A percentile compares a stretch with the other conserved stretches of the same genome.
Conservation (phyloP, 2,888 invertebrate species). For the Apocheima hispidaria region DNA sequence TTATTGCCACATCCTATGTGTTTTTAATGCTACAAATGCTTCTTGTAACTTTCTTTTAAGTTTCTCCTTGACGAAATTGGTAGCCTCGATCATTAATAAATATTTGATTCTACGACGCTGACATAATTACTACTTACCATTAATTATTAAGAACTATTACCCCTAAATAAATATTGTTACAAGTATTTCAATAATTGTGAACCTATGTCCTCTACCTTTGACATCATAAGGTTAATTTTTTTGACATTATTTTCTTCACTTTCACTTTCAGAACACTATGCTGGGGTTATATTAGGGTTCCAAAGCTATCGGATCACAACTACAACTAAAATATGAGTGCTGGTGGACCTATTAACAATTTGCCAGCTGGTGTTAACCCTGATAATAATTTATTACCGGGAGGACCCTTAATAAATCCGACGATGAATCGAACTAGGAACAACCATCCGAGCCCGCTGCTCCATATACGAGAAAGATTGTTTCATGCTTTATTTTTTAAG, state of each 20-base stretch:
- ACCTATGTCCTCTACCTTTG: constrained; percentile 64
- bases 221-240: constrained; percentile 61
- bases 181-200: constrained; percentile 45
- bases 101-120: constrained; percentile 14
- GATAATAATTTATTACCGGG: constrained; percentile 84
- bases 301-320: constrained; percentile 20
- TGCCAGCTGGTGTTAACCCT: constrained; percentile 80
- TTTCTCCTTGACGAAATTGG: constrained; percentile 29
- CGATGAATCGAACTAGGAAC: constrained; percentile 83
- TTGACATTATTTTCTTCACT: constrained; percentile 43
- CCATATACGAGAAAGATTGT: constrained; percentile 95
- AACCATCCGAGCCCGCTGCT: constrained; percentile 91
- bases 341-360: constrained; percentile 73
- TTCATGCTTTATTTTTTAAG: constrained; percentile 97
- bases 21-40: not conserved
- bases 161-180: constrained; percentile 5
- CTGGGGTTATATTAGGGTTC: constrained; percentile 39
- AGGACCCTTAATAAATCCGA: constrained; percentile 83
- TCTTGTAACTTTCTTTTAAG: constrained; percentile 31
- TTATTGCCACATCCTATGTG: not conserved
- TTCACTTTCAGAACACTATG: constrained; percentile 73
- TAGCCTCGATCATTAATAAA: constrained; percentile 14
- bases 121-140: constrained; percentile 11
- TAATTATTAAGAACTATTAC: not conserved
- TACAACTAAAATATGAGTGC: constrained; percentile 64